Evolutionary conservation across 2,888 invertebrate species (phyloP).

Genomic region (Tetramorium bicarinatum): DNA sequence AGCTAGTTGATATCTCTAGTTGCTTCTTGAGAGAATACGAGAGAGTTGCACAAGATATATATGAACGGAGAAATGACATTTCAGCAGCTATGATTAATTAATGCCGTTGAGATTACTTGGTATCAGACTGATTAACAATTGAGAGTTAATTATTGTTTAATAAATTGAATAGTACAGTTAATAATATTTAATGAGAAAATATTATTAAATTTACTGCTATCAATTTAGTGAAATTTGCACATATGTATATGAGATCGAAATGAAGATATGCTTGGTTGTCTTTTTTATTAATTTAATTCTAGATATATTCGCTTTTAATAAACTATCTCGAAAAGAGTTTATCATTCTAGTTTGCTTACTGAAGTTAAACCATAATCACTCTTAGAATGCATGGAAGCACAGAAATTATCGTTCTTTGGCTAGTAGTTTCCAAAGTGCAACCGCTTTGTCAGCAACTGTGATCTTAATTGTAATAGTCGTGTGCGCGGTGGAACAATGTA

Average conservation of each 20-base stretch:
- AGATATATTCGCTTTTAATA: background rate
- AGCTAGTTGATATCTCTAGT: conserved; percentile 3
- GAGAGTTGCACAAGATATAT: background rate
- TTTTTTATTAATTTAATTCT: background rate
- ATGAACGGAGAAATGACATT: background rate
- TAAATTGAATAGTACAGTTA: background rate
- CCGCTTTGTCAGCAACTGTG: conserved; percentile 33
- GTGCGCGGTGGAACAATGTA: background rate
- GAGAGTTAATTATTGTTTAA: conserved; percentile 15
- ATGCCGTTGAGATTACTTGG: background rate
- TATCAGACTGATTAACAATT: conserved; percentile 3
- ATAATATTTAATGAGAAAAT: background rate
- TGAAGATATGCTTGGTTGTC: too few species aligned
- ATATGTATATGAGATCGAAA: too few species aligned
- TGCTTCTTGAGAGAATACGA: background rate
- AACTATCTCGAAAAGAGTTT: background rate
- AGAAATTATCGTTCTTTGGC: conserved; percentile 14
- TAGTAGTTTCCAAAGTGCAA: conserved; percentile 30
- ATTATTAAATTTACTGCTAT: background rate
- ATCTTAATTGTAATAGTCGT: conserved; percentile 34
- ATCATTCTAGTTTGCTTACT: background rate
- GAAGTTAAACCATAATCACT: conserved; percentile 24
- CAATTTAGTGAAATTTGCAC: background rate
- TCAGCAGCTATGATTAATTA: conserved; percentile 18
- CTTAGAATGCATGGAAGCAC: background rate